Conservation (phyloP, 2,113 vertebrate species). For the Hipposideros armiger region DNA sequence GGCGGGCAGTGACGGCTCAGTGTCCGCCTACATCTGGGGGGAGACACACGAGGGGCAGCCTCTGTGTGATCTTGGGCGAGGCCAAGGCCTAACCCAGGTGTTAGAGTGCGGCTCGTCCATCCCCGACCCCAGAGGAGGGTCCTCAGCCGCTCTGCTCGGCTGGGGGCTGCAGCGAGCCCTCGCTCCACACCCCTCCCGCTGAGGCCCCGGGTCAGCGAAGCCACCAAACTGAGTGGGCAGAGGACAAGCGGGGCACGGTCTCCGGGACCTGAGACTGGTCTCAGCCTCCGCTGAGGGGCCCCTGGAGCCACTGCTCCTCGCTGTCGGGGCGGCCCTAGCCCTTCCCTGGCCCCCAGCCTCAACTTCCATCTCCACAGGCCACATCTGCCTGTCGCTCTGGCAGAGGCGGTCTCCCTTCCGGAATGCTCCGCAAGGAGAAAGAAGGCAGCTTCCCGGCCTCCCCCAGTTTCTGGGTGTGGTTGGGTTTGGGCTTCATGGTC, state of each 20-base stretch:
- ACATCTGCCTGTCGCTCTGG: neutral
- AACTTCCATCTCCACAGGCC: neutral
- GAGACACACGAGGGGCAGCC: neutral
- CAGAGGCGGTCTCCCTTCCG: neutral
- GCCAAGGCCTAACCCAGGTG: neutral
- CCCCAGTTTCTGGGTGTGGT: neutral
- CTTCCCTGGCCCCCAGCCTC: neutral
- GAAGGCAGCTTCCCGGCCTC: neutral
- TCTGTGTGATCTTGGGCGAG: neutral
- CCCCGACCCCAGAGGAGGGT: accelerated
- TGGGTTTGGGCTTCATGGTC: neutral
- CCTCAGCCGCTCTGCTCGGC: neutral
- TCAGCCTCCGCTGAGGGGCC: neutral
- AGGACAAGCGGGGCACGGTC: neutral
- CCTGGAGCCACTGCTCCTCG: no score
- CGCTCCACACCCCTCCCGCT: neutral
- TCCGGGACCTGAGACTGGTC: neutral
- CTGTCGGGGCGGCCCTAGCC: no score
- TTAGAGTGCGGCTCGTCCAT: neutral
- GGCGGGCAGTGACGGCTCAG: neutral
- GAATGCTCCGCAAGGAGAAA: neutral
- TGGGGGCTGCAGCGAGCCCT: neutral
- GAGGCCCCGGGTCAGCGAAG: neutral
- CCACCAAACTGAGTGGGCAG: neutral
- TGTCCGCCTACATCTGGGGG: neutral